A percentile compares a stretch with the other conserved stretches of the same genome.
Conservation (phyloP, 2,113 vertebrate species). For the Tupaia tana region DNA sequence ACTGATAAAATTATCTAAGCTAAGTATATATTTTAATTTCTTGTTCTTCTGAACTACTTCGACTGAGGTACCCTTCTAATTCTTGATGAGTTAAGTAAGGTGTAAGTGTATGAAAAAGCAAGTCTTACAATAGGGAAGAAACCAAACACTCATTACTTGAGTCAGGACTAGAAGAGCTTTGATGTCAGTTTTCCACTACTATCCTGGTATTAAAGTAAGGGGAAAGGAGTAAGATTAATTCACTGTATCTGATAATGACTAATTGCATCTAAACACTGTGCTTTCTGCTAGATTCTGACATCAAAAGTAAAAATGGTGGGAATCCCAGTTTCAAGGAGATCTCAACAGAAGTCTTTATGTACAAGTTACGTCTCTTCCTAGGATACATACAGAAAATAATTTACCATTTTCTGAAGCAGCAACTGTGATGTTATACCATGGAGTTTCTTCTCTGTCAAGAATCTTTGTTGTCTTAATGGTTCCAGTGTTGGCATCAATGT, state of each 20-base stretch:
- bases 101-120: background rate
- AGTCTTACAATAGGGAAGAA: background rate
- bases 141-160: background rate
- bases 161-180: background rate
- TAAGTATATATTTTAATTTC: background rate
- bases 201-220: background rate
- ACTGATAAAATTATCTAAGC: background rate
- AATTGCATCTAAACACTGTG: background rate
- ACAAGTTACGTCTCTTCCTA: background rate
- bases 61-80: background rate
- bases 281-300: background rate
- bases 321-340: background rate
- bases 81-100: background rate
- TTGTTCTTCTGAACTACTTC: background rate
- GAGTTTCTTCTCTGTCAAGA: conserved; percentile 94
- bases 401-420: conserved; percentile 96
- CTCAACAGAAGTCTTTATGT: background rate
- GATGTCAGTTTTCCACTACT: background rate
- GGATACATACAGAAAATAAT: conserved; percentile 58
- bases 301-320: background rate
- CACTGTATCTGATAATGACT: background rate
- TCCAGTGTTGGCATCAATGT: conserved; percentile 92
- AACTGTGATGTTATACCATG: conserved; percentile 97
- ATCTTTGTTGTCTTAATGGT: conserved; percentile 91
- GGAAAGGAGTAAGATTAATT: background rate